Base-by-base conservation (phyloP, 2,113 vertebrate genomes). In the Crypturellus undulatus region DNA sequence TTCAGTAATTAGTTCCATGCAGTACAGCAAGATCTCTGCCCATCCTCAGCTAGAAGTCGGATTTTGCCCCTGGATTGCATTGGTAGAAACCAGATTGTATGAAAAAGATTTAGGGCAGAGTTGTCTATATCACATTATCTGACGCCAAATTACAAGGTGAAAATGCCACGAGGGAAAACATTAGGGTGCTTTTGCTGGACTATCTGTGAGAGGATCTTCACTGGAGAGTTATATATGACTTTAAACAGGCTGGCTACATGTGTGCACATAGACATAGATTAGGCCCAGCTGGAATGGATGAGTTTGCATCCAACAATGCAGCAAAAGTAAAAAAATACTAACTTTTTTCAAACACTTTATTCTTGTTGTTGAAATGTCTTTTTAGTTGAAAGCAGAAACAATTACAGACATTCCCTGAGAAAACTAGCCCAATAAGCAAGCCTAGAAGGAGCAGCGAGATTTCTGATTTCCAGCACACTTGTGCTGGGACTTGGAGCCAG, bases 151-250 rank as follows among this genome's bases (percentile, higher is more conserved):
- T 4, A 4, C 34, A 25, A 12, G 16, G 71, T 52, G 67, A 54
- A 65, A 26, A 22, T 1, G 2, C 34, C 0, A 0, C 20, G 28
- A 9, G 3, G 20, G 42, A 68, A 79, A n/a, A 34, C 8, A 11
- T 0, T 0, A 34, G 30, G 3, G 30, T 26, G 60, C 5, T 81
- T 68, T 56, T 2, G 1, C 18, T 56, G 78, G 64, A 25, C 43
- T 10, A 14, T 38, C 12, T 15, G 17, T 28, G 73, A 40, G 25
- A 42, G 73, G 13, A 63, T 19, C 4, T 2, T 10, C 4, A 0
- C 49, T 24, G 38, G 43, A 45, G 21, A 56, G 28, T 6, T 32
- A 56, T 60, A 3, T 19, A 54, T 52, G 69, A 19, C 10, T 72
- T 34, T 63, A 28, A 58, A 18, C n/a, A 26, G 12, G 4, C 42